phyloP scores from a whole-genome alignment of 2,888 invertebrate species.

The Tinea semifulvella region DNA sequence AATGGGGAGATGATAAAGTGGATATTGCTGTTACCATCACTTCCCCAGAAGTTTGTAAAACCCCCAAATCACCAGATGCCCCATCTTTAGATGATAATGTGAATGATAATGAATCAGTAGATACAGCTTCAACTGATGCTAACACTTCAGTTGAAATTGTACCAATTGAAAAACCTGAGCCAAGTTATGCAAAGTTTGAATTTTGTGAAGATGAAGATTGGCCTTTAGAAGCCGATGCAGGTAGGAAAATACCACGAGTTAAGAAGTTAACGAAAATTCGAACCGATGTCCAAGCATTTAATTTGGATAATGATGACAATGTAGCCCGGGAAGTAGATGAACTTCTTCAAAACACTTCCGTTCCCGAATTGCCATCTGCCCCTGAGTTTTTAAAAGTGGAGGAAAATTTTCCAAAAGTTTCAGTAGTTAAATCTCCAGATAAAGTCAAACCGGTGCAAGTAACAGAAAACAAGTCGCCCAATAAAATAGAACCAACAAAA shows the following conservation, averaged over 20 bases:
- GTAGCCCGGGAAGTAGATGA: constrained; percentile 67
- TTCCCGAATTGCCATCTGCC: constrained; percentile 65
- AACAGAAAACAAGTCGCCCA: constrained; percentile 21
- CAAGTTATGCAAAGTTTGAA: constrained; percentile 76
- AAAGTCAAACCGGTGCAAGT: constrained; percentile 26
- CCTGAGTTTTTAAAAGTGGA: constrained; percentile 61
- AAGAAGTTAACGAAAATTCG: constrained; percentile 49
- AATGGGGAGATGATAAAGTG: constrained; percentile 42
- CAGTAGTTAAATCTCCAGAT: constrained; percentile 56
- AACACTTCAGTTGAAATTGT: constrained; percentile 24
- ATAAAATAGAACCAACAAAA: constrained; percentile 41
- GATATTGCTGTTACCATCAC: constrained; percentile 33
- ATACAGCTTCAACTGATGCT: neutral
- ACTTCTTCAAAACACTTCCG: constrained; percentile 67
- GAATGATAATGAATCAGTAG: constrained; percentile 17
- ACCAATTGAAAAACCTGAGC: constrained; percentile 48
- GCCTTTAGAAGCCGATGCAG: constrained; percentile 59
- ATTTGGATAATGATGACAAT: constrained; percentile 56
- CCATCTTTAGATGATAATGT: constrained; percentile 45
- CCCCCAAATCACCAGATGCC: constrained; percentile 40
- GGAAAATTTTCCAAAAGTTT: constrained; percentile 67
- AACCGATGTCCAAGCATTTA: constrained; percentile 47
- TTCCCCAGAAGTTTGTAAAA: constrained; percentile 11
- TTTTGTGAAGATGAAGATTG: constrained; percentile 79
- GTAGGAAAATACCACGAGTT: constrained; percentile 74